These are phyloP conservation scores for Sclerurus mexicanus DNA, from an alignment of 2,113 vertebrate species.

Conservation along the genomic window DNA sequence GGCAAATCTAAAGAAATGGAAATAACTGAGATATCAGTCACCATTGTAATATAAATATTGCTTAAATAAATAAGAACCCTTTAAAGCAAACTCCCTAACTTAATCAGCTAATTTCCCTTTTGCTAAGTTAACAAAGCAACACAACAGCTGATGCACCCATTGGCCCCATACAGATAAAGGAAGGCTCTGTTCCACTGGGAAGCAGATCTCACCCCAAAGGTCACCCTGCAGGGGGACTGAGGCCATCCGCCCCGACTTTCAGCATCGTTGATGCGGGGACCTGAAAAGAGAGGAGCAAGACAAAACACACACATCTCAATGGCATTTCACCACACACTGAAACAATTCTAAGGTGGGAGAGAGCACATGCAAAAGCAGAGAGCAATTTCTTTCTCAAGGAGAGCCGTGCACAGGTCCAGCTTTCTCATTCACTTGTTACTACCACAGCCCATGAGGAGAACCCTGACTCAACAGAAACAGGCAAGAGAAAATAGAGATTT, in stretches of 20 bases:
- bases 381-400: neutral
- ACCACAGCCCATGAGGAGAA: neutral
- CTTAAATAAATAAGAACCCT: neutral
- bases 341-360: neutral
- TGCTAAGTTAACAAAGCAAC: neutral
- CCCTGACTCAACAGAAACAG: neutral
- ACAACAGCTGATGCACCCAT: neutral
- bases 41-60: neutral
- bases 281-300: slow-evolving; percentile 3
- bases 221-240: neutral
- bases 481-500: neutral
- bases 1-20: neutral
- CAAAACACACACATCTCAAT: neutral
- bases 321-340: neutral
- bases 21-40: neutral
- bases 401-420: neutral
- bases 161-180: neutral
- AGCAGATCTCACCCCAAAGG: neutral
- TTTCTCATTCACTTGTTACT: neutral
- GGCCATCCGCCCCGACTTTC: neutral
- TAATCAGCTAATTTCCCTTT: neutral
- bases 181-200: neutral
- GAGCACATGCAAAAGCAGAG: neutral
- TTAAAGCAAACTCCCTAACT: neutral
- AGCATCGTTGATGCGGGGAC: neutral